Evolutionary conservation across 2,113 vertebrate species (phyloP).

Genomic region (Fulica atra): DNA sequence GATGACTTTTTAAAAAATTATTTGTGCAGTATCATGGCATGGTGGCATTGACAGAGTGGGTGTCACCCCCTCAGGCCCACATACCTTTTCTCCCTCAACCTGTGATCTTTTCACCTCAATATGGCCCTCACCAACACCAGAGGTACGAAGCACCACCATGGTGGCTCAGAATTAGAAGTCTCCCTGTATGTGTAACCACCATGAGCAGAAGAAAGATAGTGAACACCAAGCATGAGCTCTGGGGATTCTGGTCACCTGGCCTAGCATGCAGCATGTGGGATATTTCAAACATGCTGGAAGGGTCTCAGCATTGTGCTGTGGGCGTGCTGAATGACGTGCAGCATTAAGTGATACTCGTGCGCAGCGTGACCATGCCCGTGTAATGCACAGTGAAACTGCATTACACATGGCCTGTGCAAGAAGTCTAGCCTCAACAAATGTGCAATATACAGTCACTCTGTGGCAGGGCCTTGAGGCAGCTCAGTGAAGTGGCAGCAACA

Average conservation of each 20-base stretch:
- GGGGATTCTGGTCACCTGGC: not conserved
- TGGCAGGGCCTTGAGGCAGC: not conserved
- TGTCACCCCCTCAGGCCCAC: not conserved
- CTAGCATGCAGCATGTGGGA: not conserved
- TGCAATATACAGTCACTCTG: not conserved
- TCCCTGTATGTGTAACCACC: not conserved
- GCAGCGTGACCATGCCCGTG: rapidly evolving
- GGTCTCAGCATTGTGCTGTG: rapidly evolving
- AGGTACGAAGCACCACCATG: not conserved
- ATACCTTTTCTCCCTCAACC: not conserved
- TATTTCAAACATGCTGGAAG: not conserved
- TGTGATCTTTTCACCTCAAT: not conserved
- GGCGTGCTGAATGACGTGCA: not conserved
- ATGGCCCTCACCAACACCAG: not conserved
- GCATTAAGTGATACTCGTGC: not conserved
- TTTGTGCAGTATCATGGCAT: not conserved
- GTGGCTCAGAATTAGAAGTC: not conserved
- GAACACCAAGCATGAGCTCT: rapidly evolving
- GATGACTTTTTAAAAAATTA: not conserved
- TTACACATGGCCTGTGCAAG: not conserved
- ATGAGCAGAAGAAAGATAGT: not conserved
- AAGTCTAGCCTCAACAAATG: not conserved
- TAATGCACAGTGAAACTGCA: not conserved
- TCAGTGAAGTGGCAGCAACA: not conserved
- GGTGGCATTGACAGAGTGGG: not conserved